Conservation (phyloP, 2,113 vertebrate genomes). For the Prinia subflava region DNA sequence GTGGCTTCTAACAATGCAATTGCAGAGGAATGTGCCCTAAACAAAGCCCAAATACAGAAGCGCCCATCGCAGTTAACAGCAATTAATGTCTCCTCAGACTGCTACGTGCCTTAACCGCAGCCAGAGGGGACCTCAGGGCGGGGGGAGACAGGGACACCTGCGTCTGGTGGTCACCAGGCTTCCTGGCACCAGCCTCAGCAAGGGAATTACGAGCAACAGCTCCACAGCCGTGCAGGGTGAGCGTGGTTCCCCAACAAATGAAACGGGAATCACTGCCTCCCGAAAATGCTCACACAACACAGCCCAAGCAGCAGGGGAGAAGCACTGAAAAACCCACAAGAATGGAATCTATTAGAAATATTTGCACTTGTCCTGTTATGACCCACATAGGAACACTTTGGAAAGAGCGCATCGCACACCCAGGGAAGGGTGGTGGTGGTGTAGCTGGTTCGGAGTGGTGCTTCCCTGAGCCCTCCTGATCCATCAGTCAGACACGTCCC, state of each 20-base stretch:
- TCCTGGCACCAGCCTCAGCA: neutral
- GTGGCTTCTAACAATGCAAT: constrained; percentile 51
- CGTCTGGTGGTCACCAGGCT: neutral
- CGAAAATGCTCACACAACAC: neutral
- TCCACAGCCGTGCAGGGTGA: neutral
- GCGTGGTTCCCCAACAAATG: neutral
- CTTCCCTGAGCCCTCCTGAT: neutral
- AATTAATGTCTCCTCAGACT: constrained; percentile 29
- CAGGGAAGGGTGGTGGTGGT: neutral
- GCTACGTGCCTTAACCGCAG: neutral
- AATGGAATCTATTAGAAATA: constrained; percentile 41
- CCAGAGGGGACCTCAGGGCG: neutral
- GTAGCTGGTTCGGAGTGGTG: neutral
- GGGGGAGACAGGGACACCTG: neutral
- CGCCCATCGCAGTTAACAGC: neutral
- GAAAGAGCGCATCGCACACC: neutral
- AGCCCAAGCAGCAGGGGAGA: neutral
- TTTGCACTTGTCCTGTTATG: constrained; percentile 8
- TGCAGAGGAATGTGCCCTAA: constrained; percentile 49
- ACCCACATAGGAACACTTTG: neutral
- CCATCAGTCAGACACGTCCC: accelerated
- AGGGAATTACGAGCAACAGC: neutral
- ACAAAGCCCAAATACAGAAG: constrained; percentile 33
- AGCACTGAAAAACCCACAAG: constrained; percentile 25
- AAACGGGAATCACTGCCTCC: neutral